Percentiles rank a stretch among this genome's conserved stretches.
phyloP scores from a whole-genome alignment of 1,140 invertebrate species.

The Littorina saxatilis region DNA sequence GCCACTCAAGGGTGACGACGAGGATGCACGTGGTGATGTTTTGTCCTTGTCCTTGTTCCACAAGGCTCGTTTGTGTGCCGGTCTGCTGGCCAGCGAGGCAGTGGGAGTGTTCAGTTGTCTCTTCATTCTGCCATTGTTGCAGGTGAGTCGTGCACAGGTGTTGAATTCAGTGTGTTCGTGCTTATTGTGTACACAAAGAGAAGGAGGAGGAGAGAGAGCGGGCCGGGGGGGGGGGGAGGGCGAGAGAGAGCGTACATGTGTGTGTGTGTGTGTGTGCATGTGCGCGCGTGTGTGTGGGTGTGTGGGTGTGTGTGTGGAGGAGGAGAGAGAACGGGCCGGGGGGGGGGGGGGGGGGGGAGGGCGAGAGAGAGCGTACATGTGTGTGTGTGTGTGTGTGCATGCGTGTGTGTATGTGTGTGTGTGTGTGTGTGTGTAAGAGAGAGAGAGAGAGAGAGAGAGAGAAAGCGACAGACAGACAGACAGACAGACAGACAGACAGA shows the following conservation, averaged over 20 bases:
- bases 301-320: too few relatives aligned
- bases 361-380: neutral
- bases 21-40: neutral
- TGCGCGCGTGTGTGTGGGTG: neutral
- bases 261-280: neutral
- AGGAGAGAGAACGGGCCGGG: neutral
- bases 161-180: neutral
- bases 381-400: conserved; percentile 2
- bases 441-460: neutral
- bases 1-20: neutral
- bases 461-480: too few relatives aligned
- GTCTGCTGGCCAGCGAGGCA: conserved; percentile 2
- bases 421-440: neutral
- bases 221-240: too few relatives aligned
- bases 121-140: neutral
- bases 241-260: neutral
- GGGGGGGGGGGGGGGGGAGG: conserved; percentile 13
- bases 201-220: too few relatives aligned
- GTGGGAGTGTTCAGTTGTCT: neutral
- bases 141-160: neutral
- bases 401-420: conserved; percentile 12
- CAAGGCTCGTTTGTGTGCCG: neutral
- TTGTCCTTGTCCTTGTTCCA: neutral
- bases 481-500: too few relatives aligned
- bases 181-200: neutral